Base-by-base conservation (phyloP, 2,797 vertebrate genomes). In the Linurgus olivaceus region DNA sequence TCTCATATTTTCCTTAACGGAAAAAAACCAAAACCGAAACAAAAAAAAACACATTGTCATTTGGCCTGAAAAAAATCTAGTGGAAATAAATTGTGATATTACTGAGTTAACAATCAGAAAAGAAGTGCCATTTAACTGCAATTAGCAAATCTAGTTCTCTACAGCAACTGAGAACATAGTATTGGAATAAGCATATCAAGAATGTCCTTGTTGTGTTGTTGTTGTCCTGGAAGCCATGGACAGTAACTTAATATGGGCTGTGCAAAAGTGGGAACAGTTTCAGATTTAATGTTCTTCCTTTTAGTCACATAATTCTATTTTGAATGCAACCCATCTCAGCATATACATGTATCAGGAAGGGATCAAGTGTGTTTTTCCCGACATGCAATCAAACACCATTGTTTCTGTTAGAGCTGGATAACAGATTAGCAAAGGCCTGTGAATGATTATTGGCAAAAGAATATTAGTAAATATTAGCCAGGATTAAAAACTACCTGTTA, bases 71-170 rank as follows among this genome's bases (percentile, higher is more conserved):
- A 90, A 90, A 95, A 93, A 42, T 81, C 20, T 54, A 86, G 89
- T 24, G 33, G 68, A 94, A 95, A 62, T 85, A 96, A 95, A 88
- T 71, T 59, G 33, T 80, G 70, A 73, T 79, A 70, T 79, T 83
- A 54, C 31, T 71, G 93, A 92, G 12, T 79, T 75, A 68, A 40
- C 50, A 83, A 74, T 52, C 48, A 94, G 51, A 68, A 90, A 74
- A 58, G 18, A 74, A 62, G 10, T 48, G 8, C 2, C 23, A 13
- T 85, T 93, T 78, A 52, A 47, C n/a, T 70, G 19, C 28, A 85
- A 31, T 8, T 51, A 38, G 40, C 10, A 12, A 50, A 37, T 52
- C 24, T 70, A 29, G 17, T 74, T 67, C 37, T 70, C 18, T 42
- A 40, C 47, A 90, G 35, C 29, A 68, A 20, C 16, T 66, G 31